phyloP scores from a whole-genome alignment of 2,888 invertebrate species.

The Synanthedon vespiformis region DNA sequence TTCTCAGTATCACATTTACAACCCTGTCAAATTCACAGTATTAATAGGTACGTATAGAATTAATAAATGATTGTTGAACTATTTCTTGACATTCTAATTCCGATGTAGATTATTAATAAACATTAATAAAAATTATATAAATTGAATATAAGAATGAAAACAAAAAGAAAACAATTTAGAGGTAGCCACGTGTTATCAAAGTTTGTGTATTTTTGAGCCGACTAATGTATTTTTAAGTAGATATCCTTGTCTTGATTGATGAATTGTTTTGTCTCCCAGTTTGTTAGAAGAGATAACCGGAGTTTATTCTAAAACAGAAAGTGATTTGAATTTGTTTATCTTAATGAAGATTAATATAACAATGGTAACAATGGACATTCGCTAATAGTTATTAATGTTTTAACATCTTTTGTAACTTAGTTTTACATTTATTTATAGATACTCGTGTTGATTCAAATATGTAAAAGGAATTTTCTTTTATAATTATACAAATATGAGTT shows the following conservation, averaged over 20 bases:
- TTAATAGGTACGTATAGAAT: slow-evolving; percentile 20
- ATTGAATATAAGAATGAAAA: slow-evolving; percentile 41
- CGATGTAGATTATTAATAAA: slow-evolving; percentile 37
- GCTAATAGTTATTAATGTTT: slow-evolving; percentile 1
- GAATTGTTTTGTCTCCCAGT: slow-evolving; percentile 37
- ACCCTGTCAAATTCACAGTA: slow-evolving; percentile 21
- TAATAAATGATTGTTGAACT: slow-evolving; percentile 50
- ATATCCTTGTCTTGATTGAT: slow-evolving; percentile 63
- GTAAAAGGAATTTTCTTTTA: no score
- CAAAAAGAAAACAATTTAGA: slow-evolving; percentile 18
- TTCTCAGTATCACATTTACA: slow-evolving; percentile 8
- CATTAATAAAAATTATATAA: slow-evolving; percentile 56
- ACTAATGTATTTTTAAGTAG: slow-evolving; percentile 62
- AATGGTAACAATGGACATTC: neutral
- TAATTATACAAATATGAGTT: no score
- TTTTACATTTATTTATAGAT: neutral
- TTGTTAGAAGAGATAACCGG: slow-evolving; percentile 36
- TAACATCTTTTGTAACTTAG: neutral
- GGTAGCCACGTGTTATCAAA: slow-evolving; percentile 21
- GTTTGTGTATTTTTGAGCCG: slow-evolving; percentile 33
- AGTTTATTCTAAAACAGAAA: slow-evolving; percentile 31
- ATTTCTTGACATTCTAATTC: slow-evolving; percentile 64
- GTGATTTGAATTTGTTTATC: slow-evolving; percentile 51
- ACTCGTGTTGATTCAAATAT: neutral
- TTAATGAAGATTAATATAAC: slow-evolving; percentile 53